A percentile compares a stretch with the other conserved stretches of the same genome.
phyloP scores from a whole-genome alignment of 35 echinoderm and acorn worm genomes.

The Amphiura filiformis region DNA sequence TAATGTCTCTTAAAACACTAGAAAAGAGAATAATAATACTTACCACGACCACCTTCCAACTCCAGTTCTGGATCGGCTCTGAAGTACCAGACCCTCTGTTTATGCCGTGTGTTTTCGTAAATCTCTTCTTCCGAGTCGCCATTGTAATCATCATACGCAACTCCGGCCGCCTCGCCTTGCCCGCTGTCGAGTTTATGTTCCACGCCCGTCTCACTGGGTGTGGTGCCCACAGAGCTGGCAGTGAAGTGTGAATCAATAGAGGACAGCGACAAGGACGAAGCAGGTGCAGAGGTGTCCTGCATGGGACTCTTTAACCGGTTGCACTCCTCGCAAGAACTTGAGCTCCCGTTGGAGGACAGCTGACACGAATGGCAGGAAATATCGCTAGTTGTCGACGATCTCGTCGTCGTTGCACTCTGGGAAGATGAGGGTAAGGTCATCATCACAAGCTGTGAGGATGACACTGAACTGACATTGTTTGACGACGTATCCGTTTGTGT shows the following conservation, averaged over 20 bases:
- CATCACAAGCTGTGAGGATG: neutral
- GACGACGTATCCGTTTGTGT: neutral
- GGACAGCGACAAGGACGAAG: conserved; percentile 10
- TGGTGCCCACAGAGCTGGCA: neutral
- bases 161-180: neutral
- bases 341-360: neutral
- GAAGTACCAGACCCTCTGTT: conserved; percentile 49
- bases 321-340: conserved; percentile 36
- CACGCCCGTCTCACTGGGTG: conserved; percentile 14
- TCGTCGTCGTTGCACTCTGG: neutral
- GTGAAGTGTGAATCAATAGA: conserved; percentile 20
- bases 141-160: conserved; percentile 15
- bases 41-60: conserved; percentile 62
- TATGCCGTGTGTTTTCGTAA: conserved; percentile 29
- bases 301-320: conserved; percentile 29
- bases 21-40: too few relatives aligned
- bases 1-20: too few relatives aligned
- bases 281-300: neutral
- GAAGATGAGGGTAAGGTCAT: neutral
- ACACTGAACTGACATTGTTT: neutral
- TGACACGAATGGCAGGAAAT: neutral
- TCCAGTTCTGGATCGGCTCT: conserved; percentile 47
- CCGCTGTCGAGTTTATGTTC: conserved; percentile 4
- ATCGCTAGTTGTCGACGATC: neutral
- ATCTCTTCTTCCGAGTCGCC: conserved; percentile 56